Conservation (phyloP, 2,888 invertebrate species). For the Caenorhabditis zanzibari region DNA sequence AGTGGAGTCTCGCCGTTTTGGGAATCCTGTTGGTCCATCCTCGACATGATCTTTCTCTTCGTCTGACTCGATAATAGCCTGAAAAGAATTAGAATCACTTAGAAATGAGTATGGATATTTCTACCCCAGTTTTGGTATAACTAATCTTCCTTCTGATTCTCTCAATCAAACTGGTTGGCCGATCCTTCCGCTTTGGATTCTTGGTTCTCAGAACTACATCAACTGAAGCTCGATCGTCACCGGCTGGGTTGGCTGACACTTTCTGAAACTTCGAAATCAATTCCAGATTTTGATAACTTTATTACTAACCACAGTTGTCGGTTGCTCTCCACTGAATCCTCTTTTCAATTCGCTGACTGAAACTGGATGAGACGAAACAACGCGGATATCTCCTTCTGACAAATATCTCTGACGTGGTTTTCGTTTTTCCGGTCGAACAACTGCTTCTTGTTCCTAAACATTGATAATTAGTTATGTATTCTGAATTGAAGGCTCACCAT, state of each 20-base stretch:
- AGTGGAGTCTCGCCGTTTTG: conserved; percentile 58
- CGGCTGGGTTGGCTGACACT: conserved; percentile 52
- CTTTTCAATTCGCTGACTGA: conserved; percentile 61
- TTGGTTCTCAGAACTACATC: conserved; percentile 52
- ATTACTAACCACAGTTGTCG: conserved; percentile 20
- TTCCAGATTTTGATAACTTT: not conserved
- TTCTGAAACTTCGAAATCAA: conserved; percentile 14
- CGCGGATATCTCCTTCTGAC: conserved; percentile 61
- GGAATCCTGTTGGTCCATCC: conserved; percentile 17
- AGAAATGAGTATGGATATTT: not conserved
- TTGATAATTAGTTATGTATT: not conserved
- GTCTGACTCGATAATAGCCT: conserved; percentile 64
- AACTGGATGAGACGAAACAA: conserved; percentile 44
- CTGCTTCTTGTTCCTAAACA: conserved; percentile 49
- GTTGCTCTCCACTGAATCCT: conserved; percentile 17
- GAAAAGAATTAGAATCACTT: not conserved
- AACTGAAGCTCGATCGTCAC: conserved; percentile 27
- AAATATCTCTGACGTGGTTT: conserved; percentile 64
- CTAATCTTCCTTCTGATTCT: conserved; percentile 63
- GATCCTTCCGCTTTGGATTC: conserved; percentile 46
- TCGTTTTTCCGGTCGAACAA: conserved; percentile 42
- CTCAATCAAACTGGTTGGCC: conserved; percentile 65
- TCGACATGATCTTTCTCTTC: conserved; percentile 56
- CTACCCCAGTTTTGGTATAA: conserved; percentile 61
- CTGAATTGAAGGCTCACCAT: conserved; percentile 11